These are phyloP conservation scores for Plestiodon gilberti DNA, from an alignment of 2,113 vertebrate species.

Conservation along the genomic window DNA sequence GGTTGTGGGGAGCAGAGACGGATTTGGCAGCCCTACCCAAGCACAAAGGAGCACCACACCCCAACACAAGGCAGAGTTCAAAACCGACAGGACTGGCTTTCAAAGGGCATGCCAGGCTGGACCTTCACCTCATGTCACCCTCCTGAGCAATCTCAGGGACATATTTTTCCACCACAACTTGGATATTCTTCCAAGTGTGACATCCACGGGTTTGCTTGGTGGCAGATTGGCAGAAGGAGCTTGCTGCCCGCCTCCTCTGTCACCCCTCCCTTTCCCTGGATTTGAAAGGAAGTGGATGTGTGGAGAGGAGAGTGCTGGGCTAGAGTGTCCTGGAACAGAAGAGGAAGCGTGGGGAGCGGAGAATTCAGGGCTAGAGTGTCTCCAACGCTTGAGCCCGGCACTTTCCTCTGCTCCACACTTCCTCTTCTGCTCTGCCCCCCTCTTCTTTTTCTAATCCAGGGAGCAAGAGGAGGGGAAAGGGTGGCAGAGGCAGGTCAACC, in stretches of 20 bases:
- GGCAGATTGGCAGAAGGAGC: too few relatives aligned
- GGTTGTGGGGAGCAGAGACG: not conserved
- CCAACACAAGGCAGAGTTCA: conserved; percentile 16
- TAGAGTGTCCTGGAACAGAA: too few relatives aligned
- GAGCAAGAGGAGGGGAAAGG: too few relatives aligned
- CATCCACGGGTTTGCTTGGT: too few relatives aligned
- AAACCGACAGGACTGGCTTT: conserved; percentile 55
- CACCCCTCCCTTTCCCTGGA: not conserved
- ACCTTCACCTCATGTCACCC: not conserved
- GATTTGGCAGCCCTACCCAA: not conserved
- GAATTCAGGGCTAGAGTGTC: too few relatives aligned
- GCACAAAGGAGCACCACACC: not conserved
- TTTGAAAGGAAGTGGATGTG: too few relatives aligned
- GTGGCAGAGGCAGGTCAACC: too few relatives aligned
- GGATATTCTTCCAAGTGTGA: not conserved
- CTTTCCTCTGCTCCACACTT: too few relatives aligned
- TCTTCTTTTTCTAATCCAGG: too few relatives aligned
- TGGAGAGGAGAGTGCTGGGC: too few relatives aligned
- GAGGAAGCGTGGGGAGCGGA: not conserved
- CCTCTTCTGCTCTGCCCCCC: too few relatives aligned
- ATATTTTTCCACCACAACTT: not conserved
- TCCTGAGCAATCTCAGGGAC: not conserved
- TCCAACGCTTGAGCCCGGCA: too few relatives aligned
- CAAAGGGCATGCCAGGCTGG: conserved; percentile 29
- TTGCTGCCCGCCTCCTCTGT: not conserved